Percentiles rank a stretch among this genome's conserved stretches.
phyloP scores from a whole-genome alignment of 2,113 vertebrate genomes.

The Silurus glanis region DNA sequence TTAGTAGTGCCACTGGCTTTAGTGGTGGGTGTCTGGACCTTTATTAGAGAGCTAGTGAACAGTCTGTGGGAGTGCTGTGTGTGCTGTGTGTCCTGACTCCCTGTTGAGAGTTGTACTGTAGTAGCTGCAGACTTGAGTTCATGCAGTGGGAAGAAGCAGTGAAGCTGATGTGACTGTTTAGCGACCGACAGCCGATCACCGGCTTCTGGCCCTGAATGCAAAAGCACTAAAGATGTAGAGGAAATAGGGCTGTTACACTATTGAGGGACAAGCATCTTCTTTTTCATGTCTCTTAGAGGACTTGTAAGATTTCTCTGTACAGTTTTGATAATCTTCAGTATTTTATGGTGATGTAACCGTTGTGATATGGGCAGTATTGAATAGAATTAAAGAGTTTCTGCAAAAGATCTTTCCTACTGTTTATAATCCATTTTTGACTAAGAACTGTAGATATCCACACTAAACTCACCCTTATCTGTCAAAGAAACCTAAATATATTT shows the following conservation, averaged over 20 bases:
- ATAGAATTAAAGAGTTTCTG: constrained; percentile 86
- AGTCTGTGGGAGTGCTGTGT: constrained; percentile 45
- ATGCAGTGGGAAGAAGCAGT: constrained; percentile 35
- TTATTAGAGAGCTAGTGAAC: constrained; percentile 46
- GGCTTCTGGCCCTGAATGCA: background rate
- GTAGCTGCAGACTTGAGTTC: constrained; percentile 60
- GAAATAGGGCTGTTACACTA: constrained; percentile 57
- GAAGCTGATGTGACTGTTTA: constrained; percentile 5
- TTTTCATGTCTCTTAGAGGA: constrained; percentile 78
- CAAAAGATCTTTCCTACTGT: constrained; percentile 90
- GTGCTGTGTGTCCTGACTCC: constrained; percentile 53
- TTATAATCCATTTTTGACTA: constrained; percentile 87
- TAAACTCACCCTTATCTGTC: constrained; percentile 72
- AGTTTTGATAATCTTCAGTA: constrained; percentile 98
- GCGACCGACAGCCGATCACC: background rate
- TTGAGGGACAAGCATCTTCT: constrained; percentile 46
- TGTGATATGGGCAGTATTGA: constrained; percentile 90
- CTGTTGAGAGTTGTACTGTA: constrained; percentile 54
- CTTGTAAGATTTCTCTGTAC: constrained; percentile 94
- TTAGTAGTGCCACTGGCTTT: constrained; percentile 42
- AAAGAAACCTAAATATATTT: constrained; percentile 74
- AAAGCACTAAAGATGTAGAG: constrained; percentile 22
- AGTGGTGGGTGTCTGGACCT: constrained; percentile 16
- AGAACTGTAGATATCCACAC: constrained; percentile 74
- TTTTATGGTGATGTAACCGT: constrained; percentile 93